A percentile compares a stretch with the other conserved stretches of the same genome.
Evolutionary conservation across 1,140 invertebrate species (phyloP).

Genomic region (Habropoda laboriosa): DNA sequence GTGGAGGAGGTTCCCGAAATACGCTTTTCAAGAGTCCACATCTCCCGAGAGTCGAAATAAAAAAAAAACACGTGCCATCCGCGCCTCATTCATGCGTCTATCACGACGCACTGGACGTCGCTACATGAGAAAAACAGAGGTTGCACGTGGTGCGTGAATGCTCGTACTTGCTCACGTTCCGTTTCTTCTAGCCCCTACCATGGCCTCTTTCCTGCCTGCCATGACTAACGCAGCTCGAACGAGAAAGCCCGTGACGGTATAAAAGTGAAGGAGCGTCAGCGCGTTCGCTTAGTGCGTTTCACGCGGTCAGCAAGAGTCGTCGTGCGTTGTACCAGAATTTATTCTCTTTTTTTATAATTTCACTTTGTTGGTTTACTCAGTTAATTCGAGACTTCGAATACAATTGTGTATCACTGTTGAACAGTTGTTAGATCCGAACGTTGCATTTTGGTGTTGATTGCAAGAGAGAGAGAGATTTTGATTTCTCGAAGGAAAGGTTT

Average conservation of each 20-base stretch:
- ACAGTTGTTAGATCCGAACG: neutral
- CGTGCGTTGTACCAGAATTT: neutral
- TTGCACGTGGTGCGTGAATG: constrained; percentile 63
- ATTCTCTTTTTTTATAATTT: neutral
- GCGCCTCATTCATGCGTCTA: constrained; percentile 23
- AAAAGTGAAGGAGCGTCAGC: constrained; percentile 63
- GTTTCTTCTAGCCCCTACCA: constrained; percentile 41
- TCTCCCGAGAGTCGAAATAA: neutral
- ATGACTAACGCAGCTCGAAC: constrained; percentile 34
- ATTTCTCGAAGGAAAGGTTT: neutral
- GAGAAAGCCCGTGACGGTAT: constrained; percentile 60
- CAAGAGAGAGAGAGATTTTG: no score
- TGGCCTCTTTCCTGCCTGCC: constrained; percentile 47
- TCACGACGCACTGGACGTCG: constrained; percentile 36
- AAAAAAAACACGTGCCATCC: constrained; percentile 13
- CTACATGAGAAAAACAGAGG: constrained; percentile 57
- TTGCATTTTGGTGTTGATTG: neutral
- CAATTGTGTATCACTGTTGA: neutral
- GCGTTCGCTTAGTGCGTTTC: constrained; percentile 63
- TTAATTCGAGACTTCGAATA: neutral
- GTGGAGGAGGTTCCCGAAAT: neutral
- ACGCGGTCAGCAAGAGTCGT: neutral
- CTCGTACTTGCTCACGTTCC: constrained; percentile 45
- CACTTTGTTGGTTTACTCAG: neutral
- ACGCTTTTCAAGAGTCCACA: neutral